Evolutionary conservation across 23 tunicate species (phyloP).

Genomic region (Ascidia mentula): DNA sequence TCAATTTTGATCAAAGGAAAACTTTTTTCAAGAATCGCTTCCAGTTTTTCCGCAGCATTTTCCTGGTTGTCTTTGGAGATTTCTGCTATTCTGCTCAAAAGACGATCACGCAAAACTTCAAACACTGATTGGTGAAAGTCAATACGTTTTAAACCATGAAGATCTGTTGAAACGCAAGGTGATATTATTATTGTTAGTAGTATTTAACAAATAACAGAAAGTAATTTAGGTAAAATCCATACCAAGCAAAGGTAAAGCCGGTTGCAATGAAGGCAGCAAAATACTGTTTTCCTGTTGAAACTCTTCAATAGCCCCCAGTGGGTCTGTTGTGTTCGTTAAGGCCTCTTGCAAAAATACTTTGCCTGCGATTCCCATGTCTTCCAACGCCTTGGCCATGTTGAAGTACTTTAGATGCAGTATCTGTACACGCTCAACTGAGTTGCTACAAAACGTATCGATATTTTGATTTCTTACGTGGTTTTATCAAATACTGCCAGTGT

Average conservation of each 20-base stretch:
- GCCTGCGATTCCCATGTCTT: constrained; percentile 93
- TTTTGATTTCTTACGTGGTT: too few species aligned
- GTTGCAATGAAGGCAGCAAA: constrained; percentile 83
- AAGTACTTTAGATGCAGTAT: too few species aligned
- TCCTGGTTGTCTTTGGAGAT: constrained; percentile 66
- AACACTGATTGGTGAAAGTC: constrained; percentile 88
- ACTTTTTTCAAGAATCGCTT: constrained; percentile 85
- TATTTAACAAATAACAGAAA: not conserved
- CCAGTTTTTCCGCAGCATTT: constrained; percentile 63
- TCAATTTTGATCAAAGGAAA: constrained; percentile 76
- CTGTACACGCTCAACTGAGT: too few species aligned
- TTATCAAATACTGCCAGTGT: too few species aligned
- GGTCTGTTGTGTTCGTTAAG: constrained; percentile 86
- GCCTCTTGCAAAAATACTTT: constrained; percentile 75
- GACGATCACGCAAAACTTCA: constrained; percentile 75
- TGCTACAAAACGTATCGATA: too few species aligned
- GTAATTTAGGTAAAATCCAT: not conserved
- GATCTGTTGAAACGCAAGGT: constrained; percentile 38
- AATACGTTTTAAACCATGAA: constrained; percentile 72
- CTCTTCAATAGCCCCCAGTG: constrained; percentile 89
- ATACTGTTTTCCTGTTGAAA: constrained; percentile 93
- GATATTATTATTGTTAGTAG: not conserved
- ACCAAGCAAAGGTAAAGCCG: constrained; percentile 89
- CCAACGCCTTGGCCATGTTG: constrained; percentile 88
- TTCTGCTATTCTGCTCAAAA: constrained; percentile 44